phyloP scores from a whole-genome alignment of 2,797 vertebrate genomes.

The Poeciliopsis infans region DNA sequence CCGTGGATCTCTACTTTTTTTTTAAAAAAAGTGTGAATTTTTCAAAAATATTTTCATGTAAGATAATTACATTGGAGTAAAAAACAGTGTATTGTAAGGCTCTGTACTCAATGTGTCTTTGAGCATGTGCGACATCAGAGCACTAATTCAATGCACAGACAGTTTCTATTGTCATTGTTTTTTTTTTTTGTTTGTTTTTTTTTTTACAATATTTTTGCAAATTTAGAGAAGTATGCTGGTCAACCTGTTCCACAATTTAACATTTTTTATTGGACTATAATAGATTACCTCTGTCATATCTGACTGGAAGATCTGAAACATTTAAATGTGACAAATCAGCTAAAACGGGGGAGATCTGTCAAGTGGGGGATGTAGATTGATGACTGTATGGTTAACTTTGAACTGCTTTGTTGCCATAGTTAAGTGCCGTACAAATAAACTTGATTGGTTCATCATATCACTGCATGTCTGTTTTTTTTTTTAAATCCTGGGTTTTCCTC shows the following conservation, averaged over 20 bases:
- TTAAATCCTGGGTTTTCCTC: constrained; percentile 2
- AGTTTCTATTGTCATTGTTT: not conserved
- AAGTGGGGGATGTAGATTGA: not conserved
- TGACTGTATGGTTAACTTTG: too few relatives aligned
- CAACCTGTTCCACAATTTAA: too few relatives aligned
- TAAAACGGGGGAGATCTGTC: not conserved
- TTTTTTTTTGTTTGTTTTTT: too few relatives aligned
- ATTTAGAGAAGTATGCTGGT: too few relatives aligned
- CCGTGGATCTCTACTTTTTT: too few relatives aligned
- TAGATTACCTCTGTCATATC: too few relatives aligned
- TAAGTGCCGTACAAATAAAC: too few relatives aligned
- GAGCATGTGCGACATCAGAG: too few relatives aligned
- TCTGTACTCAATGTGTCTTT: not conserved
- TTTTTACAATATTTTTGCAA: not conserved
- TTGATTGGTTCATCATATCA: not conserved
- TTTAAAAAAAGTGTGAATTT: not conserved
- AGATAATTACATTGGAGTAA: not conserved
- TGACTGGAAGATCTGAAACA: not conserved
- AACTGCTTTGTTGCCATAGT: too few relatives aligned
- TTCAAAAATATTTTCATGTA: not conserved
- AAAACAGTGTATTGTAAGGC: not conserved
- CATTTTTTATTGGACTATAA: too few relatives aligned
- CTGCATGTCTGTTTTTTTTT: not conserved
- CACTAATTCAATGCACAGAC: too few relatives aligned
- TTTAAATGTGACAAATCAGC: not conserved